Base-by-base conservation (phyloP, 2,888 invertebrate species). In the Lacanobia wlatinum region DNA sequence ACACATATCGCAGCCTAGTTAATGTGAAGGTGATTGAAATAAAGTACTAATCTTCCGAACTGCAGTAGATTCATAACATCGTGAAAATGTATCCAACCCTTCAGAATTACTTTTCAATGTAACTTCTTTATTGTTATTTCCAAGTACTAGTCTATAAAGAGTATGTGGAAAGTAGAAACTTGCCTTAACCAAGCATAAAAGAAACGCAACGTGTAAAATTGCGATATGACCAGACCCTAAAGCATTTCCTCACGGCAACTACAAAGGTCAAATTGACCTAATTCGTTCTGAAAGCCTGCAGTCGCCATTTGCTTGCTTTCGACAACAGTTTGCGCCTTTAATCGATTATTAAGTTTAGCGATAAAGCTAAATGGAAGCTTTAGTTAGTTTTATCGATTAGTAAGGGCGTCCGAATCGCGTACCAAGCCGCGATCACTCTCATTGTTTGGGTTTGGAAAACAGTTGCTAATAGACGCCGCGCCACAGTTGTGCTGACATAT, bases 381-480 rank as follows among this genome's bases (percentile, higher is more conserved):
- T 80, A 85, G 87, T 88, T 88, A 87, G 87, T 87, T 79, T 82
- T 94, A 96, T 96, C 93, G 96, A 96, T 95, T 92, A 86, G 85
- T 82, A 83, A 88, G 88, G 90, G 90, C 87, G 88, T 84, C 89
- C 86, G 87, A 87, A 89, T 87, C 90, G 90, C 93, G 96, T 96
- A 95, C 95, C 96, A 95, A 91, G 90, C 93, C 88, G 95, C 92
- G 95, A 96, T 92, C 93, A 93, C 94, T 91, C 96, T 92, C 92
- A 95, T 95, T 96, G 95, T 95, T 95, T 95, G 94, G 91, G 90
- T 92, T 85, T 89, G 89, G 92, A 90, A 91, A 93, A 92, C 91
- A 84, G 95, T 94, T 94, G 94, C 94, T 91, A 94, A 92, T 93
- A 89, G 90, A 93, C 93, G 87, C 90, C 88, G 76, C 76, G 81